Evolutionary conservation across 1,140 invertebrate genomes (phyloP), one percentile per base, ranked within the genome.

Genomic region (Drosophila trapezifrons): DNA sequence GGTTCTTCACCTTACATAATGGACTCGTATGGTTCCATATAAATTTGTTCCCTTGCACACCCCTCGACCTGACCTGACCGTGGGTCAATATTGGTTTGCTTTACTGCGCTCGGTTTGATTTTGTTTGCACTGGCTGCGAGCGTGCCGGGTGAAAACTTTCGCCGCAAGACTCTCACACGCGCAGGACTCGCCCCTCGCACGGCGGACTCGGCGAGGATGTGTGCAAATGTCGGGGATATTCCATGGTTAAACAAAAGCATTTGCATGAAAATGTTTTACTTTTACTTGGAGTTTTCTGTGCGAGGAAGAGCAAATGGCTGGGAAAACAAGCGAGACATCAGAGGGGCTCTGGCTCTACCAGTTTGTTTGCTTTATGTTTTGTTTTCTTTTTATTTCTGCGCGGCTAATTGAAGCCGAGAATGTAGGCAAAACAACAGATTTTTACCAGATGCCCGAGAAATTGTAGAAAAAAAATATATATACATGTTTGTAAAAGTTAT

Each of bases 201-300:
- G n/a, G n/a, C n/a, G 55, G 46, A 40, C 49, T 22, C 25, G 55
- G 9, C 60, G 55, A 64, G 60, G 40, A 64, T 66, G 76, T 60
- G 79, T 67, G 56, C 52, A 80, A 81, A 72, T 89, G 64, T 54
- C 71, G 74, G 72, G 81, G 79, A 83, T 89, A 89, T 89, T 89
- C 81, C 73, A 76, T 84, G 84, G 84, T 80, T 87, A 80, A 77
- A 89, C 77, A 89, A 78, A 87, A 80, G 74, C 80, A 87, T 87
- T 89, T 89, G 76, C 84, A 80, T 80, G 80, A 83, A 80, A 87
- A 84, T 89, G 84, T 89, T 89, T 80, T 78, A 84, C 84, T 89
- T 89, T 80, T 80, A 75, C 73, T 83, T 89, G 55, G 73, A 78
- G 80, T 76, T 89, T 81, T 56, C 35, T 73, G 64, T 54, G 25